These are phyloP conservation scores for Callorhinus ursinus DNA, from an alignment of 2,113 vertebrate species.

Conservation along the genomic window DNA sequence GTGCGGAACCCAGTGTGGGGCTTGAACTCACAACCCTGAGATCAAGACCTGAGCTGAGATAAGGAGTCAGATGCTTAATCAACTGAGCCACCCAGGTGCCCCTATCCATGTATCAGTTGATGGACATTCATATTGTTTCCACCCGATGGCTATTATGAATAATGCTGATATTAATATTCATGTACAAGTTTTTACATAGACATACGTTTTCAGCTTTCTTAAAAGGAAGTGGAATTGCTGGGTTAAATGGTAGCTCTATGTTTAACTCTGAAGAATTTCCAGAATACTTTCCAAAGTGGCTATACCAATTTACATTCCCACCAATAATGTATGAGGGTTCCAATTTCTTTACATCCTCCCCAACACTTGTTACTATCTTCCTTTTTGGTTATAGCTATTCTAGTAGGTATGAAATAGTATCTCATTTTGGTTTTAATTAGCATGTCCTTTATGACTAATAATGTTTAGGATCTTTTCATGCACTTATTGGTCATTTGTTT, in stretches of 20 bases:
- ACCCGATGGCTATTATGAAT: neutral
- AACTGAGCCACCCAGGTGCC: neutral
- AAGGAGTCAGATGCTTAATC: neutral
- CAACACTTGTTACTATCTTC: constrained; percentile 3
- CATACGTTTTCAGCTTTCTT: constrained; percentile 8
- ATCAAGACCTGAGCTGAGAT: neutral
- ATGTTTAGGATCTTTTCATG: neutral
- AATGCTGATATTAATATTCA: neutral
- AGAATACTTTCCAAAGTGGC: constrained; percentile 23
- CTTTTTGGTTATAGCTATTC: neutral
- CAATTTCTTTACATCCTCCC: neutral
- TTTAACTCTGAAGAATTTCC: neutral
- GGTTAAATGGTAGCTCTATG: neutral
- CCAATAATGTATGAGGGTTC: neutral
- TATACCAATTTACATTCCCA: neutral
- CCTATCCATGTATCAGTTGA: neutral
- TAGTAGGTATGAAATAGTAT: neutral
- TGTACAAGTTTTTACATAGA: neutral
- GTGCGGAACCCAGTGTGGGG: neutral
- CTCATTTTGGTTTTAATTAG: constrained; percentile 38
- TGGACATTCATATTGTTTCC: neutral
- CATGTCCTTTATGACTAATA: constrained; percentile 10
- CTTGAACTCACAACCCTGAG: neutral
- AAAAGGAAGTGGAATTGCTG: neutral
- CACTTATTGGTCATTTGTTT: neutral